A percentile compares a stretch with the other conserved stretches of the same genome.
Conservation (phyloP, 2,888 invertebrate species). For the Rhabditophanes sp. region DNA sequence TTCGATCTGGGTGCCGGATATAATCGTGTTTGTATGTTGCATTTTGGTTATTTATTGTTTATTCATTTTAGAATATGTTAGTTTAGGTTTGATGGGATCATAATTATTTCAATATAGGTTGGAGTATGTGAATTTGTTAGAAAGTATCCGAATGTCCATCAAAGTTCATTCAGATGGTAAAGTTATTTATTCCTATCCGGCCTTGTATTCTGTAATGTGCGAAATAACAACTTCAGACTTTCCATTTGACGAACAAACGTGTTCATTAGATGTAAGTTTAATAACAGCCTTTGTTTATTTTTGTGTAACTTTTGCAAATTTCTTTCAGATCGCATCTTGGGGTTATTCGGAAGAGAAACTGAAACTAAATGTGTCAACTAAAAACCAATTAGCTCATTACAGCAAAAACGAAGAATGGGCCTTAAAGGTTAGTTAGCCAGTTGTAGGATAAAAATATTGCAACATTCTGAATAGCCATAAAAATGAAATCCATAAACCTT, state of each 20-base stretch:
- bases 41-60: constrained; percentile 68
- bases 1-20: constrained; percentile 70
- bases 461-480: constrained; percentile 2
- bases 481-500: not conserved
- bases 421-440: constrained; percentile 15
- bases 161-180: constrained; percentile 20
- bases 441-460: constrained; percentile 1
- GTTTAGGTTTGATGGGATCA: constrained; percentile 4
- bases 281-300: too few species aligned
- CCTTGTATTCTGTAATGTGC: constrained; percentile 26
- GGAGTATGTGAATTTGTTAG: constrained; percentile 22
- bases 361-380: constrained; percentile 17
- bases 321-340: constrained; percentile 29
- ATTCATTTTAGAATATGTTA: not conserved
- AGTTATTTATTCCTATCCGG: constrained; percentile 26
- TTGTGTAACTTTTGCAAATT: not conserved
- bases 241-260: constrained; percentile 29
- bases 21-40: constrained; percentile 69
- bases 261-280: constrained; percentile 19
- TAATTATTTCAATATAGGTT: constrained; percentile 15
- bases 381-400: constrained; percentile 21
- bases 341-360: constrained; percentile 28
- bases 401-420: constrained; percentile 33
- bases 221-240: constrained; percentile 25
- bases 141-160: constrained; percentile 22